Base-by-base conservation (phyloP, 2,888 invertebrate species). In the Caenorhabditis sp. region DNA sequence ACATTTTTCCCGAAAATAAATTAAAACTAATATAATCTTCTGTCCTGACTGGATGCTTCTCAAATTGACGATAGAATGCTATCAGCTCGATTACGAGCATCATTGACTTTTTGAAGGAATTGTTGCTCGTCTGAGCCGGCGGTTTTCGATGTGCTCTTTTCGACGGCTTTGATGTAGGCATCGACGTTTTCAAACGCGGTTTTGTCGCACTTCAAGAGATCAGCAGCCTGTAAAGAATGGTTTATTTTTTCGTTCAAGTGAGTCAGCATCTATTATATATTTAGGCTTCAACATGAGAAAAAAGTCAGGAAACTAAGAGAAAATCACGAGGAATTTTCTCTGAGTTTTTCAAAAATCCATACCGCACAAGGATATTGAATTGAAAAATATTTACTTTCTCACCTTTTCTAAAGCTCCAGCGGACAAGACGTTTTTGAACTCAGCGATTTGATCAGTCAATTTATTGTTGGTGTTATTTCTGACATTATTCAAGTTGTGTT, bases 381-480 rank as follows among this genome's bases (percentile, higher is more conserved):
- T 38, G 3, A 56, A 25, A 56, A n/a, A n/a, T n/a, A n/a, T n/a
- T n/a, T n/a, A n/a, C n/a, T n/a, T n/a, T n/a, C 23, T 23, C 7
- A 49, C 59, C 59, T 65, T 72, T 92, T 92, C 43, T 91, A 89
- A 8, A 89, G 81, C 73, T 69, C 25, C 25, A 77, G 67, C 59
- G 66, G 74, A 69, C 49, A 43, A 17, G 2, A 57, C 58, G 0
- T 27, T 7, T 49, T 62, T 68, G 36, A 68, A 20, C 0, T 31
- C 23, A 17, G 36, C 23, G 26, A 72, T 60, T 23, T 64, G 64
- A 0, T 61, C 67, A 20, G 58, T 20, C 17, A 80, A 67, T 52
- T 92, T 92, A 78, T 89, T 90, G 1, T 90, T 86, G 85, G 92
- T 92, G 63, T 91, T 89, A 81, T 91, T 91, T 77, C 90, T 89